Conservation (phyloP, 2,888 invertebrate genomes). For the Dugesia japonica region DNA sequence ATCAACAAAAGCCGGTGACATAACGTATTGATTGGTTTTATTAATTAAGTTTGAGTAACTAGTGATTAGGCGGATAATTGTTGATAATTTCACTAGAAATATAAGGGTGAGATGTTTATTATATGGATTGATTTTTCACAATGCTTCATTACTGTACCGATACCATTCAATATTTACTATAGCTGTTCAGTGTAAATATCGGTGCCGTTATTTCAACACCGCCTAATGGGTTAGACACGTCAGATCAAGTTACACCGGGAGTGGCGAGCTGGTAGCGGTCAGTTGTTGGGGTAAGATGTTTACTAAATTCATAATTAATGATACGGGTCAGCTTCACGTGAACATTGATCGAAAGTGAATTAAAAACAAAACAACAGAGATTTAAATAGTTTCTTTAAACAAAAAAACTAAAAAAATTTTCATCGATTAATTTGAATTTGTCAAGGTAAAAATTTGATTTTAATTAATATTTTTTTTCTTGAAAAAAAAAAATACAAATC, state of each 20-base stretch:
- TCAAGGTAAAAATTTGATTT: neutral
- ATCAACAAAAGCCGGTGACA: conserved; percentile 7
- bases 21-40: neutral
- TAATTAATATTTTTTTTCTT: neutral
- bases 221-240: conserved; percentile 7
- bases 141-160: neutral
- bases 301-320: conserved; percentile 16
- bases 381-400: too few relatives aligned
- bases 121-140: conserved; percentile 20
- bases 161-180: conserved; percentile 9
- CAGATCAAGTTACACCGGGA: conserved; percentile 4
- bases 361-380: neutral
- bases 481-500: neutral
- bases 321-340: neutral
- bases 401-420: neutral
- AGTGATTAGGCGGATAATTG: neutral
- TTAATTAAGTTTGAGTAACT: neutral
- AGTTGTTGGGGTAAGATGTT: conserved; percentile 20
- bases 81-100: neutral
- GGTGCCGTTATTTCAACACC: neutral
- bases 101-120: conserved; percentile 12
- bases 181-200: conserved; percentile 2
- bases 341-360: neutral
- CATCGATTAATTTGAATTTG: neutral
- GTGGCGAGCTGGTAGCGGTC: conserved; percentile 11